Evolutionary conservation across 2,888 invertebrate genomes (phyloP).

Genomic region (Melitaea athalia): DNA sequence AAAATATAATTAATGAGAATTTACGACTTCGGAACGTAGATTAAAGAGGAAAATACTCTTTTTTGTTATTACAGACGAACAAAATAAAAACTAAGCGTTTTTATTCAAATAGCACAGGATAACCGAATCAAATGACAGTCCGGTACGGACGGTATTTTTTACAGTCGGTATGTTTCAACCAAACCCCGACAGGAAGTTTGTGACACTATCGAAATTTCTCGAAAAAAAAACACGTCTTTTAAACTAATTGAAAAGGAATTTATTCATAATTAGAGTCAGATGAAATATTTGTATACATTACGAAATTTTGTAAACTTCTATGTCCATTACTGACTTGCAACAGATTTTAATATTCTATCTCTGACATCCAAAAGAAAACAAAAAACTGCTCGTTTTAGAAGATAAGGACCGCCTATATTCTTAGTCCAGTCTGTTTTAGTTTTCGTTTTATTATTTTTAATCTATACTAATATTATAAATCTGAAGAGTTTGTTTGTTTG

Average conservation of each 20-base stretch:
- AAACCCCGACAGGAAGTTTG: slow-evolving; percentile 9
- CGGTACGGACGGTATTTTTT: neutral
- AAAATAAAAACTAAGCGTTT: neutral
- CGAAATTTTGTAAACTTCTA: neutral
- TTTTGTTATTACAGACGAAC: too few relatives aligned
- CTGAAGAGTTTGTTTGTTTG: too few relatives aligned
- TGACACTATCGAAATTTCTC: slow-evolving; percentile 4
- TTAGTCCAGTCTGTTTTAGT: too few relatives aligned
- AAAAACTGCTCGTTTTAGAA: too few relatives aligned
- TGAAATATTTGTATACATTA: neutral
- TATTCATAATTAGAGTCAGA: slow-evolving; percentile 19
- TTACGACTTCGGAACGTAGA: too few relatives aligned
- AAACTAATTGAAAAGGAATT: slow-evolving; percentile 29
- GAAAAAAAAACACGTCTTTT: slow-evolving; percentile 18
- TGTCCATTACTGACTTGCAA: neutral
- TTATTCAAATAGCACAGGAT: neutral
- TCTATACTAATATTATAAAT: too few relatives aligned
- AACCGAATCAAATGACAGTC: neutral
- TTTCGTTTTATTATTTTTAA: too few relatives aligned
- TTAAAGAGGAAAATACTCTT: too few relatives aligned
- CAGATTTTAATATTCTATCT: too few relatives aligned
- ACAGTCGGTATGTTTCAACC: neutral
- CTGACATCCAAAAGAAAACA: too few relatives aligned
- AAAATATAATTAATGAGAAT: too few relatives aligned
- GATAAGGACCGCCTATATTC: too few relatives aligned